phyloP scores from a whole-genome alignment of 1,140 invertebrate genomes.

The Oreohelix idahoensis region DNA sequence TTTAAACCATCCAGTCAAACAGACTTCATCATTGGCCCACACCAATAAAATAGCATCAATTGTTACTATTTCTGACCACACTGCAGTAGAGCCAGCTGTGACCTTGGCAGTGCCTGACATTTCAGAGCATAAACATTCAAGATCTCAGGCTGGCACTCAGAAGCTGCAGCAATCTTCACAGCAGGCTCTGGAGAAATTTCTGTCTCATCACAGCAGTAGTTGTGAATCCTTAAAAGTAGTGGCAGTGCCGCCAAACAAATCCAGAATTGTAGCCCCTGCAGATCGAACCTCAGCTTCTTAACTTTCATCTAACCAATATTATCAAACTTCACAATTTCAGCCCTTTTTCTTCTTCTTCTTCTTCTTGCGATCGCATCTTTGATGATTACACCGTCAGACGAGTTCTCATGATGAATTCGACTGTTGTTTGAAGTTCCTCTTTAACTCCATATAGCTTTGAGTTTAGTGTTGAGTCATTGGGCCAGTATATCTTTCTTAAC shows the following conservation, averaged over 20 bases:
- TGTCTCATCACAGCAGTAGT: neutral
- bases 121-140: neutral
- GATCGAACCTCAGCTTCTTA: neutral
- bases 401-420: too few relatives aligned
- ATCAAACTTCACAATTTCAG: neutral
- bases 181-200: neutral
- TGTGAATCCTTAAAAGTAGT: neutral
- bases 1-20: neutral
- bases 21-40: neutral
- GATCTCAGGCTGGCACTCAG: neutral
- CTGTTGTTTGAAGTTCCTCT: too few relatives aligned
- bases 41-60: neutral
- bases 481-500: too few relatives aligned
- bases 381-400: too few relatives aligned
- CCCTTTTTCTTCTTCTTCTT: too few relatives aligned
- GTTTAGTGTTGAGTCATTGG: too few relatives aligned
- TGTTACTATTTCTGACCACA: neutral
- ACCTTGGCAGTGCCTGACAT: neutral
- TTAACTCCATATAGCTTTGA: too few relatives aligned
- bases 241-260: neutral
- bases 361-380: too few relatives aligned
- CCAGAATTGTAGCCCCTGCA: neutral
- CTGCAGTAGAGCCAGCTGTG: neutral
- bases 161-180: neutral
- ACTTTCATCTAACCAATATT: neutral